phyloP scores from a whole-genome alignment of 1,140 invertebrate genomes.

The Drosophila erecta region DNA sequence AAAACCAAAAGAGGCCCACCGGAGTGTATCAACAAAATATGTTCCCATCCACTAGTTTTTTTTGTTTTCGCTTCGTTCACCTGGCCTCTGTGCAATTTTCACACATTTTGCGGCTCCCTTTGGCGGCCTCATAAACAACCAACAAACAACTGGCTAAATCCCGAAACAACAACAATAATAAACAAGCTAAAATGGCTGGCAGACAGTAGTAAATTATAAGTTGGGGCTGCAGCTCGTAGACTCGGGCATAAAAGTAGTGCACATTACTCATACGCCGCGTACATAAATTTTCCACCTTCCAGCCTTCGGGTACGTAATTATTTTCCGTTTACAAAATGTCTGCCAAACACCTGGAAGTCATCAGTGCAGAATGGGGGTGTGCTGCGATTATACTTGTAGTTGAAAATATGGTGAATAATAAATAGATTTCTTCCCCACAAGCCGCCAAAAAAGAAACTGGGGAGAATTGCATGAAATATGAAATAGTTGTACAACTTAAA shows the following conservation, averaged over 20 bases:
- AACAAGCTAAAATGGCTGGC: conserved; percentile 70
- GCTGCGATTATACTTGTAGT: neutral
- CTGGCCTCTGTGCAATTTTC: conserved; percentile 69
- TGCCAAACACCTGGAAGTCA: conserved; percentile 59
- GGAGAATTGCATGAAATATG: conserved; percentile 3
- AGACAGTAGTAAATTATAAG: conserved; percentile 82
- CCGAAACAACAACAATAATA: conserved; percentile 50
- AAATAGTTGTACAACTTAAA: conserved; percentile 17
- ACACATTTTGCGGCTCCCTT: conserved; percentile 73
- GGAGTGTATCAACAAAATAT: conserved; percentile 72
- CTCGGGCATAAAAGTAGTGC: conserved; percentile 65
- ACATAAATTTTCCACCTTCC: conserved; percentile 67
- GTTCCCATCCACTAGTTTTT: conserved; percentile 18
- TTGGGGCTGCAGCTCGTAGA: conserved; percentile 61
- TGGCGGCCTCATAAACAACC: conserved; percentile 65
- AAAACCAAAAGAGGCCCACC: neutral
- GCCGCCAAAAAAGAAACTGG: neutral
- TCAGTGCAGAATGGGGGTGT: conserved; percentile 6
- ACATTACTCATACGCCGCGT: conserved; percentile 77
- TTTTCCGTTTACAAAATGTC: conserved; percentile 80
- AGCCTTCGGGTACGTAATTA: conserved; percentile 66
- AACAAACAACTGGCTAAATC: conserved; percentile 50
- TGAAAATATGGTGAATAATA: conserved; percentile 22
- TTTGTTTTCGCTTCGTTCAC: conserved; percentile 12
- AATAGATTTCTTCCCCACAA: neutral